These are phyloP conservation scores for Cryptophagus acutangulus DNA, from an alignment of 2,888 invertebrate species.

Conservation along the genomic window DNA sequence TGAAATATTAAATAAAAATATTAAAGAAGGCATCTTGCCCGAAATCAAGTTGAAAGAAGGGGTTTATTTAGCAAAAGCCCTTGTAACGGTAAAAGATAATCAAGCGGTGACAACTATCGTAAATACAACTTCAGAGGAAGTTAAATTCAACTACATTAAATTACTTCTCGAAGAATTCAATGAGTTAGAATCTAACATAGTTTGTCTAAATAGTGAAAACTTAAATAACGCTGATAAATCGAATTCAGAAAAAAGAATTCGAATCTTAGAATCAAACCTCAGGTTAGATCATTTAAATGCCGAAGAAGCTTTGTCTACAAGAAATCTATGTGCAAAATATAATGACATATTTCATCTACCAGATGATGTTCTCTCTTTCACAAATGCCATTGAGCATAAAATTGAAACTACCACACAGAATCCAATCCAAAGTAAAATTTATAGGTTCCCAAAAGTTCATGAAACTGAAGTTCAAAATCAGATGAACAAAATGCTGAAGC, in stretches of 20 bases:
- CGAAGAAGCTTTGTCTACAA: slow-evolving; percentile 4
- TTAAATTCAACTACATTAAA: neutral
- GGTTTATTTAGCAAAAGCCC: slow-evolving; percentile 18
- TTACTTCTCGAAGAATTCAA: neutral
- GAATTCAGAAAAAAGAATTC: neutral
- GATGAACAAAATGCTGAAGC: slow-evolving; percentile 5
- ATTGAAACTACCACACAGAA: neutral
- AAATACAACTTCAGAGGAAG: neutral
- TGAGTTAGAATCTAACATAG: neutral
- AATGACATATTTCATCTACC: slow-evolving; percentile 3
- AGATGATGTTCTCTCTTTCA: neutral
- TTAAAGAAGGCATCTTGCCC: slow-evolving; percentile 22
- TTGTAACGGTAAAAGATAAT: slow-evolving; percentile 14
- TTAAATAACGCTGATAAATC: neutral
- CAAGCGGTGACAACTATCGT: slow-evolving; percentile 17
- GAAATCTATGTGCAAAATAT: slow-evolving; percentile 3
- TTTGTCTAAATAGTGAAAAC: no score
- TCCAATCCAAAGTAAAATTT: slow-evolving; percentile 4
- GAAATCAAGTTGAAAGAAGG: slow-evolving; percentile 18
- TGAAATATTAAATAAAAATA: slow-evolving; percentile 17
- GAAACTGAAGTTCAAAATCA: slow-evolving; percentile 7
- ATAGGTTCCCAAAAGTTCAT: slow-evolving; percentile 9
- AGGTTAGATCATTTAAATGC: slow-evolving; percentile 8
- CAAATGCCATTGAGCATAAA: slow-evolving; percentile 1
- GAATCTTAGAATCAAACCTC: slow-evolving; percentile 10